Percentiles rank a stretch among this genome's conserved stretches.
Conservation (phyloP, 2,113 vertebrate genomes). For the Bubo blakistoni region DNA sequence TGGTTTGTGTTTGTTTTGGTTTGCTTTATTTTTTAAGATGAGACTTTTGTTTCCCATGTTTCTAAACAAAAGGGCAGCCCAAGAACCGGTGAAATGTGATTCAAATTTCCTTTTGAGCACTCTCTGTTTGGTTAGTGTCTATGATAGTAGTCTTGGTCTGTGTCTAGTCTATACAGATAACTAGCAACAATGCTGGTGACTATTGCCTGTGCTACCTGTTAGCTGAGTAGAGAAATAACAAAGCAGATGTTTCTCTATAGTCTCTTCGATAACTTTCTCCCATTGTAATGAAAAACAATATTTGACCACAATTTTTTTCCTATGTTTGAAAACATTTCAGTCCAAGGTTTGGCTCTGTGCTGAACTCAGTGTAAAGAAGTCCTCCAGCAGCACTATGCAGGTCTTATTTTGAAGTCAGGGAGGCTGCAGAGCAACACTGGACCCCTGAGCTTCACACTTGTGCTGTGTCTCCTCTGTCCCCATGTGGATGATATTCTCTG, state of each 20-base stretch:
- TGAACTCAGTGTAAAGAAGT: neutral
- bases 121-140: neutral
- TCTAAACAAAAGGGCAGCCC: neutral
- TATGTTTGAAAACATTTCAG: neutral
- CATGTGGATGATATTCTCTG: neutral
- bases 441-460: neutral
- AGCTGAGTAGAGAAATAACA: neutral
- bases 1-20: neutral
- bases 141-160: neutral
- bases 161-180: neutral
- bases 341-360: neutral
- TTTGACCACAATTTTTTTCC: neutral
- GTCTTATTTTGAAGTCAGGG: neutral
- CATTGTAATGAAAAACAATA: accelerated
- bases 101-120: neutral
- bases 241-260: neutral
- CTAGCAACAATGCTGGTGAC: neutral
- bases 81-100: neutral
- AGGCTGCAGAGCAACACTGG: neutral
- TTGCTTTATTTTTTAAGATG: neutral
- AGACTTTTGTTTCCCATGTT: neutral
- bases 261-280: neutral
- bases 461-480: neutral
- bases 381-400: neutral
- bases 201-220: neutral